These are phyloP conservation scores for Poeciliopsis turrubarensis DNA, from an alignment of 2,113 vertebrate genomes.

Conservation along the genomic window DNA sequence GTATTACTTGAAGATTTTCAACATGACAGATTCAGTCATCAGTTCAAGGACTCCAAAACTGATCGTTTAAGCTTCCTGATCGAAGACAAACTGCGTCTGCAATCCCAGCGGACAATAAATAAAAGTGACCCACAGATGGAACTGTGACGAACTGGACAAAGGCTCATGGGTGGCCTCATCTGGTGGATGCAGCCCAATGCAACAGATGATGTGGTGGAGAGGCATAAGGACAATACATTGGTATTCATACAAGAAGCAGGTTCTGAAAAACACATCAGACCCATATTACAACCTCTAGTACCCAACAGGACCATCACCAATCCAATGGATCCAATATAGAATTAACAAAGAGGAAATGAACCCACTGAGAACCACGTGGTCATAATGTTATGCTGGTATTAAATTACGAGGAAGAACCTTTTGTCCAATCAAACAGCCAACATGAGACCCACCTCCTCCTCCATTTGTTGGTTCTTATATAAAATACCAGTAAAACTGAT, in stretches of 20 bases:
- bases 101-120: too few species aligned
- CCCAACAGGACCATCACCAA: too few species aligned
- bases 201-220: not conserved
- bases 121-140: not conserved
- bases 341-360: too few species aligned
- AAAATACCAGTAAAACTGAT: not conserved
- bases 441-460: constrained; percentile 25
- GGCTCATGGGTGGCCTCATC: not conserved
- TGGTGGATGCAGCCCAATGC: not conserved
- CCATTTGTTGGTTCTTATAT: not conserved
- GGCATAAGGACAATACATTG: too few species aligned
- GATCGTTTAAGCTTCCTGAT: not conserved
- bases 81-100: too few species aligned
- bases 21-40: not conserved
- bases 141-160: too few species aligned
- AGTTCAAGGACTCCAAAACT: not conserved
- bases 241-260: too few species aligned
- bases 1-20: not conserved
- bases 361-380: not conserved
- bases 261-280: too few species aligned
- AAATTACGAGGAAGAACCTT: not conserved
- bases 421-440: constrained; percentile 62
- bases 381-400: not conserved
- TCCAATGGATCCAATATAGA: too few species aligned
- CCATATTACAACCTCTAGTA: too few species aligned